Percentiles rank a stretch among this genome's conserved stretches.
phyloP scores from a whole-genome alignment of 2,888 invertebrate genomes.

The Cantharis rustica region DNA sequence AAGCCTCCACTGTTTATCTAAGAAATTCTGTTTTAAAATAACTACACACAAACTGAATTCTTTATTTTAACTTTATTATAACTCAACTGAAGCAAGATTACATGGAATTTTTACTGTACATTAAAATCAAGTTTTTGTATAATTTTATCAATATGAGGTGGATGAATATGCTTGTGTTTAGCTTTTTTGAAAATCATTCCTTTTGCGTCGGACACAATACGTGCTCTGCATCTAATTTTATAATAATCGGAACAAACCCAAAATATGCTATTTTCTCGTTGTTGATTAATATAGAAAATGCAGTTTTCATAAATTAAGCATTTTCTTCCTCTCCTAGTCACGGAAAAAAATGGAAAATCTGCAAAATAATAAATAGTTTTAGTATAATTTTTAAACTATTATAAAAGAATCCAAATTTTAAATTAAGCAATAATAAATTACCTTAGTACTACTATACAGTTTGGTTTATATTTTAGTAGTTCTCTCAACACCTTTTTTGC shows the following conservation, averaged over 20 bases:
- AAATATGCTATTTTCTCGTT: constrained; percentile 38
- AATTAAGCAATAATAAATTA: background rate
- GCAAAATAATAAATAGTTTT: constrained; percentile 11
- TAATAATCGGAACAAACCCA: constrained; percentile 46
- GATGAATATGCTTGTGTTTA: constrained; percentile 40
- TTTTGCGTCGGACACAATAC: constrained; percentile 38
- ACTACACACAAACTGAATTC: background rate
- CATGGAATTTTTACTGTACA: background rate
- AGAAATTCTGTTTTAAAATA: background rate
- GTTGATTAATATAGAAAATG: constrained; percentile 42
- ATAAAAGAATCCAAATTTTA: background rate
- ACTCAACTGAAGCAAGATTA: background rate
- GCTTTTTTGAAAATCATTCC: constrained; percentile 33
- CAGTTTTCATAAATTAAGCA: constrained; percentile 43
- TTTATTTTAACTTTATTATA: too few species aligned
- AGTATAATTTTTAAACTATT: too few species aligned
- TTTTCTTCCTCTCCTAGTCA: constrained; percentile 40
- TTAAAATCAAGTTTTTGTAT: background rate
- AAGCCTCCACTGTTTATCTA: background rate
- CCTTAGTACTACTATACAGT: background rate
- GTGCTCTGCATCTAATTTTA: constrained; percentile 43
- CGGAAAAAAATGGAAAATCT: constrained; percentile 24
- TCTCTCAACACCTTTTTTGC: too few species aligned
- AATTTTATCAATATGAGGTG: constrained; percentile 35
- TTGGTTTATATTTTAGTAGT: too few species aligned